phyloP scores from a whole-genome alignment of 2,113 vertebrate species.

The Rafetus swinhoei region DNA sequence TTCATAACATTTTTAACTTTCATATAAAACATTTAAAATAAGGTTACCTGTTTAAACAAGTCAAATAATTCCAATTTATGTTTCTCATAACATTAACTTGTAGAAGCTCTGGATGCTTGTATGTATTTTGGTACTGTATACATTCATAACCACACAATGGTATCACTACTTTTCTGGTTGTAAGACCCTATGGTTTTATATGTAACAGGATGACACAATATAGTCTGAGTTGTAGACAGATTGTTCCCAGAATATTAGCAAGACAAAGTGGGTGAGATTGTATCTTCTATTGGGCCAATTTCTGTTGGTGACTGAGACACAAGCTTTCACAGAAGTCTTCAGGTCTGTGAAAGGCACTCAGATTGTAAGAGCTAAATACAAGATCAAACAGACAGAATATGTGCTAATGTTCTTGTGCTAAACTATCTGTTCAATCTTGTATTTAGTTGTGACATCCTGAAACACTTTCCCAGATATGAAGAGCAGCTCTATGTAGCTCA shows the following conservation, averaged over 20 bases:
- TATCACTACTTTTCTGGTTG: not conserved
- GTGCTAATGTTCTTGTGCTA: too few relatives aligned
- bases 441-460: not conserved
- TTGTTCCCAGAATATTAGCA: not conserved
- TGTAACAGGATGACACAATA: not conserved
- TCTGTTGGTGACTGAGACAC: not conserved
- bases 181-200: not conserved
- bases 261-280: not conserved
- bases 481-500: not conserved
- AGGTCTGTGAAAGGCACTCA: not conserved
- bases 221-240: not conserved
- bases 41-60: not conserved
- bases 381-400: not conserved
- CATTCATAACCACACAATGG: not conserved
- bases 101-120: not conserved
- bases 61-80: not conserved
- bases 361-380: not conserved
- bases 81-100: not conserved
- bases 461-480: not conserved
- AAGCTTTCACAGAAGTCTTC: not conserved
- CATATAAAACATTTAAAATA: not conserved
- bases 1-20: not conserved
- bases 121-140: not conserved
- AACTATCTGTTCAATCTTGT: not conserved
- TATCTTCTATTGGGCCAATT: not conserved